Evolutionary conservation across 1,140 invertebrate genomes (phyloP), one percentile per base, ranked within the genome.

Genomic region (Bombus pyrosoma): DNA sequence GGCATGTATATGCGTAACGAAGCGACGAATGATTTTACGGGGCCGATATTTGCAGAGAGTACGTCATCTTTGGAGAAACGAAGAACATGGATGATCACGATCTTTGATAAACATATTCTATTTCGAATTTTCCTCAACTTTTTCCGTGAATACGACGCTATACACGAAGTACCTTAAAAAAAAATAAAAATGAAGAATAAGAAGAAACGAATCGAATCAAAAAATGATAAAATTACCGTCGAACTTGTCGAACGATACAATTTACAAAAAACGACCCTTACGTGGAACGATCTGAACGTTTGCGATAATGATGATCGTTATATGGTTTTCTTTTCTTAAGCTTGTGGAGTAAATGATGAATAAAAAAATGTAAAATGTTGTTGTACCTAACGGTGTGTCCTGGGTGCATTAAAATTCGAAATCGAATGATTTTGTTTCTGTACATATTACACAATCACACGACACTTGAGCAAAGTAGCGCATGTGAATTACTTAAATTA

Each of bases 91-190:
- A 71, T 59, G n/a, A 39, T 78, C 47, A 69, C 10, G 66, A 62
- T 34, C 22, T 18, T 74, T 34, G 41, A 57, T 57, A 78, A 22
- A 43, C 13, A 32, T 76, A 59, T n/a, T 57, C 47, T 69, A 39
- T 13, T 53, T 57, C 82, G 75, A 79, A 84, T 78, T 84, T 79
- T 79, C 43, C 75, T 57, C 82, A 47, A 62, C n/a, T 84, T 71
- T 84, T 80, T 72, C 76, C 53, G 53, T 69, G 28, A 64, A 34
- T 12, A 37, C 80, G 22, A 59, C 25, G n/a, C 41, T 47, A 47
- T 43, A 32, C 25, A 41, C 66, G 47, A 53, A 81, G 34, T 59
- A 72, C 37, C 25, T 43, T 43, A 32, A 53, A 68, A 22, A 18
- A 25, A 41, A 15, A 32, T 77, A 57, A 28, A 37, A 39, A 41